Evolutionary conservation across 2,888 invertebrate species (phyloP).

Genomic region (Molanna angustata): DNA sequence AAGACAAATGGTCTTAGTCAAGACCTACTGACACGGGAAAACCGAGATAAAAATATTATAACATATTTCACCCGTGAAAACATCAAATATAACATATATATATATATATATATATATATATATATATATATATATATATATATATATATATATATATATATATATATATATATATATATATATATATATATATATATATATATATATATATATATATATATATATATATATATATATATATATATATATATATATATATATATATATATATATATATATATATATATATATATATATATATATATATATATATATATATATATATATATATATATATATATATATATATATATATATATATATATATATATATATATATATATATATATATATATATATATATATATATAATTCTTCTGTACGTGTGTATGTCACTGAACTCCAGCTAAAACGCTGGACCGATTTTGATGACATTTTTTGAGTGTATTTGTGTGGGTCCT

Average conservation of each 20-base stretch:
- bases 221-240: conserved; percentile 7
- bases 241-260: conserved; percentile 7
- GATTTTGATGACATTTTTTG: no score
- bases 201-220: conserved; percentile 7
- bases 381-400: neutral
- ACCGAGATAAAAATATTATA: no score
- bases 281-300: conserved; percentile 4
- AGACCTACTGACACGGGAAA: no score
- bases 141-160: conserved; percentile 5
- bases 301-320: conserved; percentile 7
- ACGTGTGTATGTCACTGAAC: no score
- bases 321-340: conserved; percentile 7
- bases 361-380: neutral
- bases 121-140: conserved; percentile 7
- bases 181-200: conserved; percentile 7
- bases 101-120: conserved; percentile 7
- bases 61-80: no score
- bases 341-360: conserved; percentile 6
- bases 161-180: conserved; percentile 6
- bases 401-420: no score
- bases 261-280: conserved; percentile 7
- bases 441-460: no score
- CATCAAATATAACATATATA: no score
- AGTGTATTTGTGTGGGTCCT: no score
- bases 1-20: no score